Evolutionary conservation across 2,888 invertebrate genomes (phyloP).

Genomic region (Allygus modestus): DNA sequence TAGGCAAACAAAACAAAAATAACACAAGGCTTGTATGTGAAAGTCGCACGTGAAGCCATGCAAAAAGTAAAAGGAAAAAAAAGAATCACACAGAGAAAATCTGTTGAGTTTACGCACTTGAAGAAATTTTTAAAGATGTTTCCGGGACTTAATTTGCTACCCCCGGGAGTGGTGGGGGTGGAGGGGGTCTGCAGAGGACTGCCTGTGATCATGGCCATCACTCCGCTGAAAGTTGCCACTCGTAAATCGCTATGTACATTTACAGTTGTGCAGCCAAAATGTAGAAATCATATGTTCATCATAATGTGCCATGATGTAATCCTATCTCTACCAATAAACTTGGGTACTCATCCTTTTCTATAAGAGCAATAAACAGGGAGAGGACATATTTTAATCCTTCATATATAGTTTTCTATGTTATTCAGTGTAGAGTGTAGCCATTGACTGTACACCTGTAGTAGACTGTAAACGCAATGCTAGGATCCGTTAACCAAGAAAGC

Average conservation of each 20-base stretch:
- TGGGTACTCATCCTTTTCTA: too few relatives aligned
- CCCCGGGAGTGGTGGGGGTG: slow-evolving; percentile 80
- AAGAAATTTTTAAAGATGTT: slow-evolving; percentile 98
- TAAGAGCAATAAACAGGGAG: too few relatives aligned
- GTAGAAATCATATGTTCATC: too few relatives aligned
- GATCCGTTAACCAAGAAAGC: too few relatives aligned
- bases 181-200: slow-evolving; percentile 75
- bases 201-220: slow-evolving; percentile 64
- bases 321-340: too few relatives aligned
- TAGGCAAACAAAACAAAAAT: slow-evolving; percentile 45
- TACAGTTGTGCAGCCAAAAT: not conserved
- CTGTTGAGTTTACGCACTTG: slow-evolving; percentile 83
- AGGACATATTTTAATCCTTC: too few relatives aligned
- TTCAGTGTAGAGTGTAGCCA: too few relatives aligned
- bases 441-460: too few relatives aligned
- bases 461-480: too few relatives aligned
- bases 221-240: slow-evolving; percentile 70
- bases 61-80: slow-evolving; percentile 44
- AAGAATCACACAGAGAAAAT: slow-evolving; percentile 38
- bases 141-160: slow-evolving; percentile 88
- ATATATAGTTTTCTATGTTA: too few relatives aligned
- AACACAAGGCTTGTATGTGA: slow-evolving; percentile 61
- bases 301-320: too few relatives aligned
- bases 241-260: not conserved
- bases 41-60: slow-evolving; percentile 56